These are phyloP conservation scores for Stenurella melanura DNA, from an alignment of 2,888 invertebrate genomes.

Conservation along the genomic window DNA sequence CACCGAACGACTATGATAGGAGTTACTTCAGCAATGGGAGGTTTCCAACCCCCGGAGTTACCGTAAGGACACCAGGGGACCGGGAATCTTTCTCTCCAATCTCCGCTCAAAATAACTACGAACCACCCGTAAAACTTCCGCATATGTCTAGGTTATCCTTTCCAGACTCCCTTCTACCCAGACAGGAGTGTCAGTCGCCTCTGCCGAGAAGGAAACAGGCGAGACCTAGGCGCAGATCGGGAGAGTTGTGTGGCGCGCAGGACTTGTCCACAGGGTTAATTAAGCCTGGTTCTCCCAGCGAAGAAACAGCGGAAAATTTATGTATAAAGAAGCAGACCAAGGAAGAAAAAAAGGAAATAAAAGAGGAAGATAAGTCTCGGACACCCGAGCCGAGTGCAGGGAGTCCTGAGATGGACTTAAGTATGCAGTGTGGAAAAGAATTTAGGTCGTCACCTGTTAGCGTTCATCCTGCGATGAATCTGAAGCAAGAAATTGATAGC, in stretches of 20 bases:
- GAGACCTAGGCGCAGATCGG: slow-evolving; percentile 87
- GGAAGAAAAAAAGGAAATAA: slow-evolving; percentile 54
- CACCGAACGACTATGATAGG: slow-evolving; percentile 72
- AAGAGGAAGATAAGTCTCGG: slow-evolving; percentile 62
- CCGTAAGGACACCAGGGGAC: slow-evolving; percentile 47
- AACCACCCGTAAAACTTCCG: slow-evolving; percentile 72
- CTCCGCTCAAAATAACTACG: slow-evolving; percentile 71
- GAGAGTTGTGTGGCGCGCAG: slow-evolving; percentile 81
- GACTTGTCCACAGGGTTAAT: slow-evolving; percentile 75
- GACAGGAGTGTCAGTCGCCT: slow-evolving; percentile 82
- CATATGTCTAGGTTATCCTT: slow-evolving; percentile 73
- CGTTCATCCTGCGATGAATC: slow-evolving; percentile 71
- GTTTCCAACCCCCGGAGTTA: slow-evolving; percentile 66
- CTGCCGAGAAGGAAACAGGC: slow-evolving; percentile 91
- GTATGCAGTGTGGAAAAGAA: slow-evolving; percentile 67
- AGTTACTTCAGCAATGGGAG: slow-evolving; percentile 66
- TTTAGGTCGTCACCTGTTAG: slow-evolving; percentile 71
- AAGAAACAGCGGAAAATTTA: slow-evolving; percentile 77
- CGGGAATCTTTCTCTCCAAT: slow-evolving; percentile 69
- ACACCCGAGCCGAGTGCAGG: slow-evolving; percentile 55
- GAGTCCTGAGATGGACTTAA: slow-evolving; percentile 70
- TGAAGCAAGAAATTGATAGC: slow-evolving; percentile 71
- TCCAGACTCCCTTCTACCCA: slow-evolving; percentile 69
- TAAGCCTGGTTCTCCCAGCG: slow-evolving; percentile 58
- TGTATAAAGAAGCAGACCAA: slow-evolving; percentile 76